A percentile compares a stretch with the other conserved stretches of the same genome.
These are phyloP conservation scores for Physocephala rufipes DNA, from an alignment of 2,888 invertebrate genomes.

Conservation along the genomic window DNA sequence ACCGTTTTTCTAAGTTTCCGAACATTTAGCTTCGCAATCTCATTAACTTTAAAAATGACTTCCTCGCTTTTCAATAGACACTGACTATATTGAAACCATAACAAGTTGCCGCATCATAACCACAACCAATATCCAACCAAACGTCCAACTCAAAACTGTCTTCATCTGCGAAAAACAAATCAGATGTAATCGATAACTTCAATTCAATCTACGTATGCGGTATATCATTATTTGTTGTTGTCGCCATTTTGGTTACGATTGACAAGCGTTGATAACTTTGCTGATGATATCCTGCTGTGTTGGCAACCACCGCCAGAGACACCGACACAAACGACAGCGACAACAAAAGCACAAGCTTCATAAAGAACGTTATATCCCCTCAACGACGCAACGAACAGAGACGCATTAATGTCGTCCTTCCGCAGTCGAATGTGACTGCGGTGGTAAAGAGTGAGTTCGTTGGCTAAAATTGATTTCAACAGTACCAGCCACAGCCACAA, in stretches of 20 bases:
- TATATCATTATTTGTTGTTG: conserved; percentile 14
- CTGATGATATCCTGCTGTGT: conserved; percentile 33
- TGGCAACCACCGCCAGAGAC: neutral
- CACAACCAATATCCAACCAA: too few relatives aligned
- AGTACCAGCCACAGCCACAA: conserved; percentile 1
- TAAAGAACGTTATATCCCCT: neutral
- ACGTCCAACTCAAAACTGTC: neutral
- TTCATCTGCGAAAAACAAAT: neutral
- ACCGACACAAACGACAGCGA: neutral
- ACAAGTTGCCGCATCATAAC: too few relatives aligned
- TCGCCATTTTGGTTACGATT: conserved; percentile 32
- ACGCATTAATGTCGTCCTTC: too few relatives aligned
- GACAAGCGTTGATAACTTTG: conserved; percentile 34
- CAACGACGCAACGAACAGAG: neutral
- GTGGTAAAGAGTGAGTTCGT: neutral
- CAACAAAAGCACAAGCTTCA: conserved; percentile 10
- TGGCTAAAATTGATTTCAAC: conserved; percentile 46
- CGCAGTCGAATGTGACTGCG: conserved; percentile 3
- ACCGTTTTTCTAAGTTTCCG: too few relatives aligned
- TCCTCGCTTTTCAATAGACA: too few relatives aligned
- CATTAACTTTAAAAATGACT: too few relatives aligned
- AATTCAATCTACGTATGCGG: conserved; percentile 10
- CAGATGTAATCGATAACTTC: neutral
- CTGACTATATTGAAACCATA: too few relatives aligned
- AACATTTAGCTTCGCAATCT: too few relatives aligned